Conservation (phyloP, 2,888 invertebrate genomes). For the Epiblema foenella region DNA sequence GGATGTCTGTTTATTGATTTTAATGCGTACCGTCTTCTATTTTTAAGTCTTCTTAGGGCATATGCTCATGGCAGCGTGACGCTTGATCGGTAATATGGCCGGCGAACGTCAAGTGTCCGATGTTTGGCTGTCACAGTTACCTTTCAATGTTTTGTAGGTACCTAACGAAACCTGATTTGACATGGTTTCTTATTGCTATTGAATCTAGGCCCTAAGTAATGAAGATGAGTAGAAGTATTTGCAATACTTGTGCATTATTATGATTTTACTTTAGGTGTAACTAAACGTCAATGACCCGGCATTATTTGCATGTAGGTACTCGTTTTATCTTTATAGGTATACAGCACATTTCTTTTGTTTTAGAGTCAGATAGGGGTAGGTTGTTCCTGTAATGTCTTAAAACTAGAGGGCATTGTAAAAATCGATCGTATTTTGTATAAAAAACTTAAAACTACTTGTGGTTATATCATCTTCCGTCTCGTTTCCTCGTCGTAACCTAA, state of each 20-base stretch:
- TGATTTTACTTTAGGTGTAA: slow-evolving; percentile 22
- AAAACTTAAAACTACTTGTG: slow-evolving; percentile 44
- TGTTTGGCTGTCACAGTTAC: slow-evolving; percentile 68
- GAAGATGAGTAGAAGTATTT: too few species aligned
- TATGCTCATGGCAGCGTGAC: slow-evolving; percentile 78
- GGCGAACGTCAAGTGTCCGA: slow-evolving; percentile 67
- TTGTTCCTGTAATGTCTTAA: slow-evolving; percentile 16
- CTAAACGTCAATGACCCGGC: slow-evolving; percentile 77
- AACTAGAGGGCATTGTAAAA: slow-evolving; percentile 26
- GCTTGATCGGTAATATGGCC: slow-evolving; percentile 81
- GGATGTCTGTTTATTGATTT: slow-evolving; percentile 63
- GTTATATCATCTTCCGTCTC: slow-evolving; percentile 57
- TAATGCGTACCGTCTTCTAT: slow-evolving; percentile 66
- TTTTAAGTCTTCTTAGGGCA: slow-evolving; percentile 72
- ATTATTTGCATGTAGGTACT: slow-evolving; percentile 74
- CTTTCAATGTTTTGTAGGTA: slow-evolving; percentile 56
- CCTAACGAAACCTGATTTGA: slow-evolving; percentile 33
- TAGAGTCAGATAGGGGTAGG: slow-evolving; percentile 43
- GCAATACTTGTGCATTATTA: slow-evolving; percentile 48
- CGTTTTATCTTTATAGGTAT: slow-evolving; percentile 63
- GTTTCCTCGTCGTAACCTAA: slow-evolving; percentile 61
- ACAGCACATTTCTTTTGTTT: slow-evolving; percentile 65
- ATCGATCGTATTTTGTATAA: slow-evolving; percentile 38
- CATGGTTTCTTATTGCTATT: slow-evolving; percentile 46
- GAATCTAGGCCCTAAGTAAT: slow-evolving; percentile 53